phyloP scores from a whole-genome alignment of 1,140 invertebrate species.

The Drosophila pallidifrons region DNA sequence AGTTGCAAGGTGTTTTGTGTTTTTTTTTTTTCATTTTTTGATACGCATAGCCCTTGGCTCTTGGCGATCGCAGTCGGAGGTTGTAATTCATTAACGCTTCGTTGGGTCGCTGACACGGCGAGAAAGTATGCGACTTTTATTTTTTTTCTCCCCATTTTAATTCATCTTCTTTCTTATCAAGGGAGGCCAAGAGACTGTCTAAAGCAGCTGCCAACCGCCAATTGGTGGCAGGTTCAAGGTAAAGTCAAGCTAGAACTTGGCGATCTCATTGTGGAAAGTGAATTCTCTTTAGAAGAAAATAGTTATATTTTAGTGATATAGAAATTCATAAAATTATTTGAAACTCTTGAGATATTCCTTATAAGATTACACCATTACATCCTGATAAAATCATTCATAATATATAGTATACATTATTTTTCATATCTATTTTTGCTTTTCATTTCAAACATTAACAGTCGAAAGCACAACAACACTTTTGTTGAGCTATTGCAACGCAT shows the following conservation, averaged over 20 bases:
- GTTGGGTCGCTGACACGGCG: conserved; percentile 63
- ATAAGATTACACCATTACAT: too few relatives aligned
- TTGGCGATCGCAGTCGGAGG: conserved; percentile 68
- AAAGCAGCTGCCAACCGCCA: conserved; percentile 58
- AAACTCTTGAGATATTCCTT: too few relatives aligned
- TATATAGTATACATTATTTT: too few relatives aligned
- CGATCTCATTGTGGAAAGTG: neutral
- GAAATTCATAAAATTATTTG: too few relatives aligned
- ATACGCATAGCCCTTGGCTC: conserved; percentile 41
- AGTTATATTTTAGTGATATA: too few relatives aligned
- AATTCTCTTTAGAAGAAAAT: too few relatives aligned
- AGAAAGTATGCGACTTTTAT: conserved; percentile 76
- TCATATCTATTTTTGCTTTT: too few relatives aligned
- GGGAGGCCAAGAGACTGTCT: conserved; percentile 5
- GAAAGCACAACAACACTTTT: too few relatives aligned
- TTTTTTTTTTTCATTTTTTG: conserved; percentile 54
- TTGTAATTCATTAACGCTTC: conserved; percentile 82
- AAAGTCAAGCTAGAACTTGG: neutral
- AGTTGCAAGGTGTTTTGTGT: conserved; percentile 67
- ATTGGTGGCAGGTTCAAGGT: conserved; percentile 54
- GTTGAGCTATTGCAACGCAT: too few relatives aligned
- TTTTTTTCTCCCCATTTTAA: neutral
- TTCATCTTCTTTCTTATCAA: conserved; percentile 19
- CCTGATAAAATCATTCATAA: too few relatives aligned
- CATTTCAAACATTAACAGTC: too few relatives aligned